Base-by-base conservation (phyloP, 2,113 vertebrate genomes). In the Pseudonaja textilis region DNA sequence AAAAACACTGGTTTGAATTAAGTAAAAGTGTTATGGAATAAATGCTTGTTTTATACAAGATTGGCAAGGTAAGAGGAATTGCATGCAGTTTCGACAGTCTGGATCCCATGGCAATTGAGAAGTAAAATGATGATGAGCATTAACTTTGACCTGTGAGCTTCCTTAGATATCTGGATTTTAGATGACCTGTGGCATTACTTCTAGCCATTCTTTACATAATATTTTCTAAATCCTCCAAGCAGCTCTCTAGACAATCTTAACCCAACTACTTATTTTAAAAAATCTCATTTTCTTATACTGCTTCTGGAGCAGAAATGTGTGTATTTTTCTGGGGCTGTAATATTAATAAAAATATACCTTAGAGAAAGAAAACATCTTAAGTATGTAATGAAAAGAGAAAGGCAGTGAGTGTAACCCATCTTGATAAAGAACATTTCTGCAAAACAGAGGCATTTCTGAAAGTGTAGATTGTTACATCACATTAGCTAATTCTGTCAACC, bases 321-420 rank as follows among this genome's bases (percentile, higher is more conserved):
- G n/a, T 87, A 45, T 25, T 52, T 22, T 88, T 69, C 47, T 39
- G 56, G 52, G 85, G 11, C 45, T 52, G 42, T 42, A 57, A n/a
- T 56, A 50, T 59, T n/a, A 87, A 61, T 91, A 22, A 23, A 59
- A 20, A 34, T 29, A 55, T 74, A 59, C 52, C 52, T 42, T 85
- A 56, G 69, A 42, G 69, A 91, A 85, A 61, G 22, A 89, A 61
- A 89, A 89, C 39, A 89, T 61, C 39, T 88, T 88, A 88, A 55
- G 18, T 89, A 34, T 34, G n/a, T 90, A 87, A 61, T 90, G 23
- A 87, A 47, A 90, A 64, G 34, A 64, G 81, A 85, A 45, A 52
- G 23, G 12, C 45, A 90, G 45, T 23, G 47, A 56, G 34, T 81
- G 34, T 42, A 81, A 90, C 86, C 86, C 81, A 90, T 90, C 14